These are phyloP conservation scores for Bufotes viridis DNA, from an alignment of 2,797 vertebrate species.

Conservation along the genomic window DNA sequence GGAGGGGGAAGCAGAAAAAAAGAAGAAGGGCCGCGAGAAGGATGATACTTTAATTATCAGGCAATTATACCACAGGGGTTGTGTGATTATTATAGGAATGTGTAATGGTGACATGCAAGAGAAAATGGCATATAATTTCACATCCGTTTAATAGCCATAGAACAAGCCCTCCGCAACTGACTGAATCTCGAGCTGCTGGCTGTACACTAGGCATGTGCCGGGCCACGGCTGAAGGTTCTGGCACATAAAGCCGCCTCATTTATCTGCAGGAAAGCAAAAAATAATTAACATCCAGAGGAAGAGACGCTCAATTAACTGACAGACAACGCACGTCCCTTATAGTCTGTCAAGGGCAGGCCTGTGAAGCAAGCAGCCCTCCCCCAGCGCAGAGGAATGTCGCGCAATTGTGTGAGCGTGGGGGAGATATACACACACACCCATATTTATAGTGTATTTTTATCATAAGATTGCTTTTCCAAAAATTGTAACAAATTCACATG, in stretches of 20 bases:
- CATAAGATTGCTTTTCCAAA: too few species aligned
- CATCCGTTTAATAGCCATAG: neutral
- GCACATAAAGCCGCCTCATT: neutral
- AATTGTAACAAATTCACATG: too few species aligned
- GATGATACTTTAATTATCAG: conserved; percentile 79
- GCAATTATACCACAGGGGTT: conserved; percentile 66
- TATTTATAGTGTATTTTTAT: too few species aligned
- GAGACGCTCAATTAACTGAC: neutral
- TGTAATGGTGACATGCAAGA: conserved; percentile 3
- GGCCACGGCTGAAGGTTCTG: neutral
- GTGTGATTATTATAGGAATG: conserved; percentile 36
- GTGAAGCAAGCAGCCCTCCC: neutral
- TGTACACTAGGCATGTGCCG: neutral
- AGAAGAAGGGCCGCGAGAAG: conserved; percentile 78
- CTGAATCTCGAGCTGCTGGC: neutral
- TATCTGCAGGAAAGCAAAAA: neutral
- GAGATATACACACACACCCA: too few species aligned
- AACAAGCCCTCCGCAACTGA: neutral
- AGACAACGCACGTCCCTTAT: neutral
- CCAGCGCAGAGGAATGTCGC: neutral
- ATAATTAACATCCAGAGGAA: conserved; percentile 5
- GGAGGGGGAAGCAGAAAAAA: conserved; percentile 65
- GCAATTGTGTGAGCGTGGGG: neutral
- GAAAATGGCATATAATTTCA: neutral
- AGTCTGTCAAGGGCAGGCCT: neutral